phyloP scores from a whole-genome alignment of 2,113 vertebrate genomes.

The Ctenomys sociabilis region DNA sequence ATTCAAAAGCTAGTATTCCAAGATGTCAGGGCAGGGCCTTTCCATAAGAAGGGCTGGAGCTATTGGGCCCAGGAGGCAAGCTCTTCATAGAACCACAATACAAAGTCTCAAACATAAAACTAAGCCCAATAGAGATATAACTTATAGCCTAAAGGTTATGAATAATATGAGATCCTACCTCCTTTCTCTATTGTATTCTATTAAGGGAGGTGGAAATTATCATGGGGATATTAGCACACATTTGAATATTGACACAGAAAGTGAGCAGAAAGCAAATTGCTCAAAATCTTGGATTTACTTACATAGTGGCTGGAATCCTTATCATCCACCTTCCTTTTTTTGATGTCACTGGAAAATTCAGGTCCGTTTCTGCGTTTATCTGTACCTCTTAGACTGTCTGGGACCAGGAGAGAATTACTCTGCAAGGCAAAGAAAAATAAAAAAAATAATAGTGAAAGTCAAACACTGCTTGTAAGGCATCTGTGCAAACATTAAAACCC shows the following conservation, averaged over 20 bases:
- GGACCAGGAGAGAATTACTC: constrained; percentile 91
- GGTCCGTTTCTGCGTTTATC: constrained; percentile 92
- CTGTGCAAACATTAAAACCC: constrained; percentile 66
- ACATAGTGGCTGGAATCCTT: constrained; percentile 93
- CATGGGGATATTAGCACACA: background rate
- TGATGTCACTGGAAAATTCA: constrained; percentile 90
- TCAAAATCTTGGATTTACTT: constrained; percentile 83
- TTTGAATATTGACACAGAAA: constrained; percentile 60
- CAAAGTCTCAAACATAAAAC: background rate
- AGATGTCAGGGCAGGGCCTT: background rate
- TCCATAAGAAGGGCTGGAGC: background rate
- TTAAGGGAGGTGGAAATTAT: background rate
- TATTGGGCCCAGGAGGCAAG: background rate
- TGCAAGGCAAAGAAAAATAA: constrained; percentile 83
- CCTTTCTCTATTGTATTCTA: background rate
- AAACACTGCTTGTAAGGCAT: constrained; percentile 71
- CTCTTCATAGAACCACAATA: background rate
- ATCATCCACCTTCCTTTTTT: constrained; percentile 93
- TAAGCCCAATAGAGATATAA: background rate
- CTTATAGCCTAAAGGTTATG: constrained; percentile 1
- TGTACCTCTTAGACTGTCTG: constrained; percentile 87
- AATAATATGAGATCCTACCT: background rate
- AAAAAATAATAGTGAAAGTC: constrained; percentile 51
- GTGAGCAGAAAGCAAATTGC: constrained; percentile 61
- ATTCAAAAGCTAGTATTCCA: background rate